Conservation (phyloP, 2,113 vertebrate species). For the Tonatia bakeri region DNA sequence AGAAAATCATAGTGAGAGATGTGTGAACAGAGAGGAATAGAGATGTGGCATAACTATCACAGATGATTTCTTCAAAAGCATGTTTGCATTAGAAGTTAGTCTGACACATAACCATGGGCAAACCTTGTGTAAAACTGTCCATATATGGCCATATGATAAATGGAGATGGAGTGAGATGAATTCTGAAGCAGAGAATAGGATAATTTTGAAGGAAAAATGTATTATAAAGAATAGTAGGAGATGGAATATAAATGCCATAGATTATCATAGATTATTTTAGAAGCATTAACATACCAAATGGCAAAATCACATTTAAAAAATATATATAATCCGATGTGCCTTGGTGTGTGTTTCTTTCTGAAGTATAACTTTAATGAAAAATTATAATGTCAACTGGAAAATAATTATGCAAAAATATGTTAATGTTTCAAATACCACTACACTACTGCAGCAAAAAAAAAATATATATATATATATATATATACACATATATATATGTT, state of each 20-base stretch:
- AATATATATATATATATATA: too few species aligned
- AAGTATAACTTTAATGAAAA: constrained; percentile 44
- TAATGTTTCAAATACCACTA: not conserved
- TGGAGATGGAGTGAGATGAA: not conserved
- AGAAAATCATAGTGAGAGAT: not conserved
- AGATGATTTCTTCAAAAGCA: not conserved
- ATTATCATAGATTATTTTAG: constrained; percentile 52
- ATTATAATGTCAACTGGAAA: not conserved
- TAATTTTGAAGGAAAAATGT: constrained; percentile 20
- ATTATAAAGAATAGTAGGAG: constrained; percentile 41
- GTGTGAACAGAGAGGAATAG: not conserved
- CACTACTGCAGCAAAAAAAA: not conserved
- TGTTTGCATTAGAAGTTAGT: constrained; percentile 26
- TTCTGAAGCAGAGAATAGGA: not conserved
- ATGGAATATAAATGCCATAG: constrained; percentile 44
- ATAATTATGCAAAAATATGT: not conserved
- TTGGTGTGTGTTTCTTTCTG: constrained; percentile 23
- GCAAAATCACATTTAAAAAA: constrained; percentile 46
- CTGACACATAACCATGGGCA: constrained; percentile 33
- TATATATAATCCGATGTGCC: not conserved
- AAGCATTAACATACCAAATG: constrained; percentile 48
- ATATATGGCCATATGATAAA: not conserved
- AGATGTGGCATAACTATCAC: not conserved
- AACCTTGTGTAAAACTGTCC: not conserved
- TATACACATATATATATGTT: not conserved